phyloP scores from a whole-genome alignment of 2,888 invertebrate species.

The Tethea ocularis region DNA sequence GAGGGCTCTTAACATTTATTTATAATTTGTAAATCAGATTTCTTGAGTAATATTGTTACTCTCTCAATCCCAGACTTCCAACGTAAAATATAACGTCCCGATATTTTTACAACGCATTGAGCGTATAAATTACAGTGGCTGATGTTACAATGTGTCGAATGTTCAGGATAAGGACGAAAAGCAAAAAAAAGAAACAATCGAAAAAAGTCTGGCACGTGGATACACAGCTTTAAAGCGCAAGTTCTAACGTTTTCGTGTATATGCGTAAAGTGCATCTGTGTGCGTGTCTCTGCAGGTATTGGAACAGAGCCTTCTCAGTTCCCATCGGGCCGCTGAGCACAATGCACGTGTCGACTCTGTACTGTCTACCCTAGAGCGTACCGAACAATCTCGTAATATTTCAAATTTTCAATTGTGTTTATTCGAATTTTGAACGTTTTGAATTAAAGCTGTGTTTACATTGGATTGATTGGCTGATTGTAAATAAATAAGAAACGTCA shows the following conservation, averaged over 20 bases:
- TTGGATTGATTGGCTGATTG: not conserved
- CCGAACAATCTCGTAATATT: slow-evolving; percentile 12
- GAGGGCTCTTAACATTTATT: not conserved
- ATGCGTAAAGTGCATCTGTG: slow-evolving; percentile 64
- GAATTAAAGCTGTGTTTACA: not conserved
- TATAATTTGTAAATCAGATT: not conserved
- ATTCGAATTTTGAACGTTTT: slow-evolving; percentile 3
- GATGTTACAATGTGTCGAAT: slow-evolving; percentile 52
- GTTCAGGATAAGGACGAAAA: slow-evolving; percentile 42
- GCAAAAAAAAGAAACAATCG: slow-evolving; percentile 34
- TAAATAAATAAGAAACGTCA: not conserved
- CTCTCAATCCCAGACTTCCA: slow-evolving; percentile 18
- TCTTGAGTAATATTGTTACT: too few relatives aligned
- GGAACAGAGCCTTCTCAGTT: slow-evolving; percentile 64
- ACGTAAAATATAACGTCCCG: slow-evolving; percentile 29
- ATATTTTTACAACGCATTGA: slow-evolving; percentile 29
- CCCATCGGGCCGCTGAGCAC: slow-evolving; percentile 61
- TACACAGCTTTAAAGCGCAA: slow-evolving; percentile 71
- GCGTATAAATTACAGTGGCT: slow-evolving; percentile 53
- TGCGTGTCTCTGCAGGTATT: slow-evolving; percentile 80
- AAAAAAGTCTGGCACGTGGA: slow-evolving; percentile 55
- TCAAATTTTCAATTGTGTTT: slow-evolving; percentile 1
- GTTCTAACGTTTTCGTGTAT: slow-evolving; percentile 60
- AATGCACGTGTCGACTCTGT: slow-evolving; percentile 31
- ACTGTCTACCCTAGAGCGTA: slow-evolving; percentile 14